Conservation (phyloP, 2,113 vertebrate species). For the Neodontobutis hainanensis region DNA sequence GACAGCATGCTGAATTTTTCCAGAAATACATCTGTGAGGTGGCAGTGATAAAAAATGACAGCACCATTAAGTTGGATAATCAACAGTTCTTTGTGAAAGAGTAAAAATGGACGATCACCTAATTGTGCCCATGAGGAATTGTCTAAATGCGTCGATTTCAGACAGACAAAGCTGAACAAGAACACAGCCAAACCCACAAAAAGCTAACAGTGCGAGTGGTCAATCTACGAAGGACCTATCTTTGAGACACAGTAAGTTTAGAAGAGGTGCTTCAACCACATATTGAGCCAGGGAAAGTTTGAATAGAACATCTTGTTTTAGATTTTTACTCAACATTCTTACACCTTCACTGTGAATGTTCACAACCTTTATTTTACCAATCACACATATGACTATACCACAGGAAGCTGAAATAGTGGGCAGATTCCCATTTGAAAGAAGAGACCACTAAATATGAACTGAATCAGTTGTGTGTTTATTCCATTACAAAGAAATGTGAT, state of each 20-base stretch:
- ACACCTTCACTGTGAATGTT: conserved; percentile 4
- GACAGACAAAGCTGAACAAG: conserved; percentile 8
- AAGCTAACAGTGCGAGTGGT: conserved; percentile 4
- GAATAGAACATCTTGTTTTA: conserved; percentile 1
- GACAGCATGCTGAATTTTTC: conserved; percentile 25
- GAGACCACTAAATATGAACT: not conserved
- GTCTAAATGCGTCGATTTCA: conserved; percentile 31
- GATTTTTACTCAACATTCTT: conserved; percentile 4
- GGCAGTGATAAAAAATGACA: conserved; percentile 24
- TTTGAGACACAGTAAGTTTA: not conserved
- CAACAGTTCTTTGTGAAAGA: conserved; percentile 22
- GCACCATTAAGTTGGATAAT: conserved; percentile 38
- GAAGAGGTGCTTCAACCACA: conserved; percentile 1
- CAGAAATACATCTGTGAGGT: conserved; percentile 21
- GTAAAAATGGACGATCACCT: conserved; percentile 18
- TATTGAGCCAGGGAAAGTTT: not conserved
- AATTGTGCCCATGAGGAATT: conserved; percentile 49
- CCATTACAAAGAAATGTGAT: too few species aligned
- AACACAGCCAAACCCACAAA: conserved; percentile 2
- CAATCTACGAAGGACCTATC: conserved; percentile 24
- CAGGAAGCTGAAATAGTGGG: not conserved
- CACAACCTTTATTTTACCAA: not conserved
- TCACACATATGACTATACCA: not conserved
- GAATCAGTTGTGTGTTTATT: too few species aligned
- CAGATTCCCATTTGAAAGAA: not conserved